Conservation (phyloP, 2,797 vertebrate species). For the Sebastes hubbsi region DNA sequence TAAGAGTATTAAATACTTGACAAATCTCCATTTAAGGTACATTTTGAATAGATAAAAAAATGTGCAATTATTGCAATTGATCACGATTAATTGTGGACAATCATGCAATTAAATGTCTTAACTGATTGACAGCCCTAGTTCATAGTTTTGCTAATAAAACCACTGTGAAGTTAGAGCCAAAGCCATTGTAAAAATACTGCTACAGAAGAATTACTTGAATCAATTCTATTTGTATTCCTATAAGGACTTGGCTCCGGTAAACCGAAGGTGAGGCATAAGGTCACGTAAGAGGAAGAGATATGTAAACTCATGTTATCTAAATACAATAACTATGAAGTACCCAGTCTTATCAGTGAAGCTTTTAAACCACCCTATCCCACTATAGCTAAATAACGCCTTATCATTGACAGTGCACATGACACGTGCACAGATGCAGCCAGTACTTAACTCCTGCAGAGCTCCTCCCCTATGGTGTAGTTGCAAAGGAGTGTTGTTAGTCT, state of each 20-base stretch:
- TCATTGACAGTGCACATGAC: neutral
- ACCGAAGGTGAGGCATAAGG: neutral
- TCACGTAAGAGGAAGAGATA: neutral
- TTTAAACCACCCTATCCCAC: neutral
- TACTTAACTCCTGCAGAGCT: slow-evolving; percentile 4
- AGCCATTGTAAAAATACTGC: neutral
- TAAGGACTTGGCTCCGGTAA: neutral
- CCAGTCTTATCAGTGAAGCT: slow-evolving; percentile 4
- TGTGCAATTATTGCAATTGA: too few species aligned
- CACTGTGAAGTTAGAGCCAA: neutral
- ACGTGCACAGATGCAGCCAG: neutral
- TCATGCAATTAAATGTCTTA: neutral
- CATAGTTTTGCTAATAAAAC: slow-evolving; percentile 1
- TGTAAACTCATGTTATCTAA: neutral
- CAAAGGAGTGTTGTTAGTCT: neutral
- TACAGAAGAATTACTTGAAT: neutral
- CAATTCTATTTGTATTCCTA: neutral
- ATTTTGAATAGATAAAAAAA: too few species aligned
- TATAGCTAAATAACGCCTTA: neutral
- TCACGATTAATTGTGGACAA: too few species aligned
- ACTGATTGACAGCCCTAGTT: neutral
- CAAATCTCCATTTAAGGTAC: too few species aligned
- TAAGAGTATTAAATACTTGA: too few species aligned
- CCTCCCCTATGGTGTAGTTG: neutral
- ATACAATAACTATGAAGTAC: neutral